These are phyloP conservation scores for Chrysoperla carnea DNA, from an alignment of 1,140 invertebrate genomes.

Conservation along the genomic window DNA sequence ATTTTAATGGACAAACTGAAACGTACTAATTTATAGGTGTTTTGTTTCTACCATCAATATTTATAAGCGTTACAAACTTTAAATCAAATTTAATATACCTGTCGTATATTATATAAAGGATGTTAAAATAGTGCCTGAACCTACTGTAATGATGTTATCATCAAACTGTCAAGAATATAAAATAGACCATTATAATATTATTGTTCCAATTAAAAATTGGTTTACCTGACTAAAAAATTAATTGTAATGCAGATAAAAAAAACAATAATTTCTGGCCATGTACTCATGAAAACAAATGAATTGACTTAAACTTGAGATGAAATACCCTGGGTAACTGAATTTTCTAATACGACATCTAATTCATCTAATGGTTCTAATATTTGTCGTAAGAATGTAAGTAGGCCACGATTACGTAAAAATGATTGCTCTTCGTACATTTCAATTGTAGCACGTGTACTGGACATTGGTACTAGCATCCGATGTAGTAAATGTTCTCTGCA, in stretches of 20 bases:
- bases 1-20: no score
- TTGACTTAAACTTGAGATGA: conserved; percentile 30
- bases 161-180: no score
- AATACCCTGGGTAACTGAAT: conserved; percentile 88
- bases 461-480: conserved; percentile 73
- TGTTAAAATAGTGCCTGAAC: no score
- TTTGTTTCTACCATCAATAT: no score
- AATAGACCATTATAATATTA: not conserved
- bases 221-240: not conserved
- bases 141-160: no score
- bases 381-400: conserved; percentile 78
- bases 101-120: no score
- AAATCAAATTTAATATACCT: no score
- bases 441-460: conserved; percentile 61
- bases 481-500: conserved; percentile 83
- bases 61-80: no score
- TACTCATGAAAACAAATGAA: conserved; percentile 23
- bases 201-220: not conserved
- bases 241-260: no score
- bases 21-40: no score
- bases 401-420: conserved; percentile 69
- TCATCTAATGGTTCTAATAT: conserved; percentile 84
- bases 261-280: not conserved
- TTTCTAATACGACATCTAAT: conserved; percentile 82
- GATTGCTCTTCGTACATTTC: conserved; percentile 95